Conservation (phyloP, 2,888 invertebrate species). For the Dryococelus australis region DNA sequence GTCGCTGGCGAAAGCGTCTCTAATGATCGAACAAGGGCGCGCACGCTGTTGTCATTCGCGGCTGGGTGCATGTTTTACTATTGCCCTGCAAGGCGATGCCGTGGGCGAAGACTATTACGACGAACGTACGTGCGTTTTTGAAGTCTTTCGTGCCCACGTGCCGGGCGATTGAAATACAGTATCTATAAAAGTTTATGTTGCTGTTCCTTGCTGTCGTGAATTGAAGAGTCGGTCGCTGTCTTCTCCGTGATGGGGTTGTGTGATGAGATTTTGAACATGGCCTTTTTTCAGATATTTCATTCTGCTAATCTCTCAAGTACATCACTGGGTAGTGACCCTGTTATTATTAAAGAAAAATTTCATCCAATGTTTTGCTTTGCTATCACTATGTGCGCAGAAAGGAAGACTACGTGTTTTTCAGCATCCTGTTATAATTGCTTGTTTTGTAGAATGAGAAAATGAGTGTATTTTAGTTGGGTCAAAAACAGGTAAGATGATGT, state of each 20-base stretch:
- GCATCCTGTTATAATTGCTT: no score
- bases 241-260: neutral
- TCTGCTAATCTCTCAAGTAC: no score
- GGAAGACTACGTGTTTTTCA: no score
- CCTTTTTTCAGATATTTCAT: neutral
- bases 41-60: no score
- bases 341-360: no score
- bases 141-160: neutral
- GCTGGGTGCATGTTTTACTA: no score
- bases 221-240: neutral
- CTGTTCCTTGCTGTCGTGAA: neutral
- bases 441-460: no score
- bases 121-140: neutral
- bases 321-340: no score
- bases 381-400: no score
- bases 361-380: no score
- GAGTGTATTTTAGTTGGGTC: no score
- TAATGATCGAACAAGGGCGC: neutral
- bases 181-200: neutral
- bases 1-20: neutral
- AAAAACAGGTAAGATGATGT: no score
- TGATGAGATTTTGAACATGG: neutral
- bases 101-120: neutral
- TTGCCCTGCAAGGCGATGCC: neutral
- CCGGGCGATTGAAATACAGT: neutral